Base-by-base conservation (phyloP, 2,797 vertebrate species). In the Lophius americanus region DNA sequence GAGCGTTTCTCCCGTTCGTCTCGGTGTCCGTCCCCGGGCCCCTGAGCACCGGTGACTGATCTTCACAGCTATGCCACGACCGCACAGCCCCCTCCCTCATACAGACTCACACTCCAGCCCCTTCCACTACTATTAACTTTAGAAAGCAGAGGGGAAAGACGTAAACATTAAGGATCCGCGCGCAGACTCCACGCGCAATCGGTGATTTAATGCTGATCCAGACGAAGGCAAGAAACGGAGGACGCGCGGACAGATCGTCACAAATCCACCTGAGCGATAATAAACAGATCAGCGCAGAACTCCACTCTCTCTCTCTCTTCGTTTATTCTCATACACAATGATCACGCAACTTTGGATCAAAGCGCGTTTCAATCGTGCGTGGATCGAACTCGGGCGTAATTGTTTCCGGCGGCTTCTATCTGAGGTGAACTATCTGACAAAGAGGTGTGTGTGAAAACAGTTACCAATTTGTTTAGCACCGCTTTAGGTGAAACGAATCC, bases 31-130 rank as follows among this genome's bases (percentile, higher is more conserved):
- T 90, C 84, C 84, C 62, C 78, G 79, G 90, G 89, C 86, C 88
- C 88, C 84, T 80, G 84, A 64, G 84, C 88, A 88, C 88, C 89
- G 92, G 84, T 91, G 88, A 92, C 89, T 92, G 93, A 93, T 94
- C 92, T 92, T 92, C 92, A 94, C 92, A 94, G 92, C 92, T 88
- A 68, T 85, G 84, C 89, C 78, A 83, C 88, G 91, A 94, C 91
- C 89, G 89, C 89, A 92, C 86, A 85, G 83, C 75, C 81, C 81
- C 85, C 83, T 70, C 75, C 76, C 83, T 48, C 78, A 51, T n/a
- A 59, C 72, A 54, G 64, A 38, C 5, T 64, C 13, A 76, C 68
- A 85, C 88, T 23, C 86, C 86, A 58, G 78, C 86, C 86, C 75
- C 79, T 57, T 85, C 75, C 83, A 85, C 85, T 85, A 89, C 85